These are phyloP conservation scores for Hesperia comma DNA, from an alignment of 2,888 invertebrate species.

Conservation along the genomic window DNA sequence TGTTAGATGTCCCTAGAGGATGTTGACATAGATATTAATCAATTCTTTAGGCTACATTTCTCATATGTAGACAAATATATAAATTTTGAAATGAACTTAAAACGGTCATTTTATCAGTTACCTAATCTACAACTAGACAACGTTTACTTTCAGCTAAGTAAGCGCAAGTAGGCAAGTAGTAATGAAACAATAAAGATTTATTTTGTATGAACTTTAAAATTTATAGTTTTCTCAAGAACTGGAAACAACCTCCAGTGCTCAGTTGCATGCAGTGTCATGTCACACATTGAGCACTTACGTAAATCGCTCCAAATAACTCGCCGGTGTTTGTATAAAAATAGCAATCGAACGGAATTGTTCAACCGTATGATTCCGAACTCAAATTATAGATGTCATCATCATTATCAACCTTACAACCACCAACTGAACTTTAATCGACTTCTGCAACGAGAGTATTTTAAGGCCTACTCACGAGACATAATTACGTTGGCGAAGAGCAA, in stretches of 20 bases:
- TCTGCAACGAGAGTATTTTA: too few species aligned
- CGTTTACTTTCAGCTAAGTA: background rate
- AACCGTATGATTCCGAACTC: slow-evolving; percentile 4
- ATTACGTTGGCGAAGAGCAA: too few species aligned
- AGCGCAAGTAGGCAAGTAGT: background rate
- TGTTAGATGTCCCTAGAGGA: too few species aligned
- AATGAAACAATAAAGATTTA: slow-evolving; percentile 31
- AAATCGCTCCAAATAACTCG: slow-evolving; percentile 70
- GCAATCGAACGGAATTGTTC: slow-evolving; percentile 23
- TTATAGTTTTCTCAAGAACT: slow-evolving; percentile 46
- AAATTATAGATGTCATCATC: background rate
- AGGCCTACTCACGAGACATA: too few species aligned
- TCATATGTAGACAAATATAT: too few species aligned
- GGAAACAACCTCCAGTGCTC: slow-evolving; percentile 55
- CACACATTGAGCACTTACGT: slow-evolving; percentile 68
- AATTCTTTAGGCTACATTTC: too few species aligned
- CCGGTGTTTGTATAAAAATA: slow-evolving; percentile 53
- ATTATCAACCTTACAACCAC: background rate
- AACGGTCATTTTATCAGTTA: too few species aligned
- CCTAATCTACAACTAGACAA: too few species aligned
- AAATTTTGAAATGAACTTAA: too few species aligned
- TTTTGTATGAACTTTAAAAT: slow-evolving; percentile 9
- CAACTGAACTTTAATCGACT: too few species aligned
- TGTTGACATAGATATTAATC: too few species aligned
- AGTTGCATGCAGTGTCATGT: slow-evolving; percentile 50